Conservation (phyloP, 1,140 invertebrate genomes). For the Ruditapes philippinarum region DNA sequence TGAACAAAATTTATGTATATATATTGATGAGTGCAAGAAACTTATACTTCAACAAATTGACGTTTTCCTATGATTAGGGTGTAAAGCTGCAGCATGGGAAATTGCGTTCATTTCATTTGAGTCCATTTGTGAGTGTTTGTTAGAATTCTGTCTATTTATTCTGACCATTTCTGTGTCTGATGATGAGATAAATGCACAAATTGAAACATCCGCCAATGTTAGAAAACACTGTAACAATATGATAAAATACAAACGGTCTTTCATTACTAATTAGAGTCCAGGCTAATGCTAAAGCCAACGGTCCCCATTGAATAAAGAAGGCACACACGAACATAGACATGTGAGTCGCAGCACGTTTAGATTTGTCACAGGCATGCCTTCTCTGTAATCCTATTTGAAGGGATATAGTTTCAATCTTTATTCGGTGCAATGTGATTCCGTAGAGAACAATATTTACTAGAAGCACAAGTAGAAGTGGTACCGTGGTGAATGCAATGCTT, state of each 20-base stretch:
- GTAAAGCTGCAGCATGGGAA: no score
- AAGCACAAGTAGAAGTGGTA: conserved; percentile 62
- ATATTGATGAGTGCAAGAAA: no score
- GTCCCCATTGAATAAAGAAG: conserved; percentile 73
- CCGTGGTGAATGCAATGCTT: conserved; percentile 66
- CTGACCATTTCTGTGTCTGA: no score
- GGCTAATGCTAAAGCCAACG: conserved; percentile 62
- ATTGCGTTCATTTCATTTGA: no score
- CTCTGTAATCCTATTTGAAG: conserved; percentile 39
- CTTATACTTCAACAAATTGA: no score
- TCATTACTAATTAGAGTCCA: conserved; percentile 44
- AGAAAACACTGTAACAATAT: conserved; percentile 68
- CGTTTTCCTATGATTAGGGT: no score
- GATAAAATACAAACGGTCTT: conserved; percentile 63
- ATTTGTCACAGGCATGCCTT: neutral
- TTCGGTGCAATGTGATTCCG: conserved; percentile 66
- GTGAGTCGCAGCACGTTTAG: conserved; percentile 65
- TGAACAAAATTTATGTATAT: no score
- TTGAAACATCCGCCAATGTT: conserved; percentile 71
- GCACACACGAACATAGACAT: conserved; percentile 71
- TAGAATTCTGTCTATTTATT: no score
- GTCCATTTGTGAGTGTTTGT: no score
- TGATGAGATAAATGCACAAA: conserved; percentile 69
- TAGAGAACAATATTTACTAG: conserved; percentile 69
- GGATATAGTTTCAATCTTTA: conserved; percentile 38